Evolutionary conservation across 1,140 invertebrate species (phyloP), one percentile per base, ranked within the genome.

Genomic region (Drosophila carrolli): DNA sequence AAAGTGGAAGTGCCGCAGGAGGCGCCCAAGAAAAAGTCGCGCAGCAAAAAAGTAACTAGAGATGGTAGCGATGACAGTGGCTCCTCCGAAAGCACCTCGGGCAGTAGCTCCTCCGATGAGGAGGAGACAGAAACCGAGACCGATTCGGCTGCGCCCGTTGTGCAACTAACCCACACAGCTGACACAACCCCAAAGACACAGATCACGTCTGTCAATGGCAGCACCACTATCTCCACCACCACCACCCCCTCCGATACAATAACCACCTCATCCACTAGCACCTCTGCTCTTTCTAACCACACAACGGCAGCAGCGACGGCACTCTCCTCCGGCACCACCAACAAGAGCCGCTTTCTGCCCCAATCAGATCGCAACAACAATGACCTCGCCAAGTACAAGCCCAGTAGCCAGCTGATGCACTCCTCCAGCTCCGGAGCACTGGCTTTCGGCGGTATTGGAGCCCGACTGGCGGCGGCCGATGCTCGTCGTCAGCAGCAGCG

Each of bases 31-130:
- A 89, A 89, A 62, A 90, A 90, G 61, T 89, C 76, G 57, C 80
- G 80, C 47, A 77, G 57, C 59, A 91, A 89, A 91, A 91, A 91
- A 91, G 90, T 91, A 91, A 91, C 83, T 91, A 91, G 54, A 81
- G 80, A 83, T 47, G 86, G 79, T 80, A 82, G 76, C 53, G 81
- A 84, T 66, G 71, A 59, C 66, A 72, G 67, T 53, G 74, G 57
- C 62, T 70, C 75, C 55, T 70, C 75, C 38, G 74, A 55, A 61
- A 65, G 73, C 56, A 57, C 76, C 44, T 90, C 86, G 67, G 86
- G 86, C 86, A 90, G 67, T 74, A 90, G 86, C 78, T 90, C 86
- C 76, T 90, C 86, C 75, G 83, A 91, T 14, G 84, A 91, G 55
- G 81, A 43, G 41, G 81, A 81, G 51, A 59, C 51, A 41, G 79